Base-by-base conservation (phyloP, 2,888 invertebrate species). In the Hydriomena furcata region DNA sequence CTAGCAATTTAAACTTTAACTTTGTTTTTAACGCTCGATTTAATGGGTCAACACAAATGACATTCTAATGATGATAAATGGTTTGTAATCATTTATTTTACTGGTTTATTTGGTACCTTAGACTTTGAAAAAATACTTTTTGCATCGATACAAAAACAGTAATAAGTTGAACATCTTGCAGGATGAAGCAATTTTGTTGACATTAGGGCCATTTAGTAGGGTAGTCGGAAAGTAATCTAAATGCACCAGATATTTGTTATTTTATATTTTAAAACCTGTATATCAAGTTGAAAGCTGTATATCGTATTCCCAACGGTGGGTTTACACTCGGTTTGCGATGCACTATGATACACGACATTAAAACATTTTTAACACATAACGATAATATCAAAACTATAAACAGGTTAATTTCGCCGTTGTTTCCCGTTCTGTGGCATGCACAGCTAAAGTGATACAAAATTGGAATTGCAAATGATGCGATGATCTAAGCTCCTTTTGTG, bases 1-100 rank as follows among this genome's bases (percentile, higher is more conserved):
- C 61, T 56, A 66, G 69, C 68, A 76, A 74, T 82, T 82, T 79
- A 59, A 66, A 52, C 55, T 62, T 63, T 47, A 58, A 60, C 59
- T 60, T 69, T 74, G 42, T 77, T 72, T 72, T 17, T 68, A 71
- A 61, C 66, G 51, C 58, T 71, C 59, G 49, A 70, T 76, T 73
- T 64, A 59, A 65, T 67, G 60, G 71, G 70, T 74, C 73, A 68
- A 67, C 70, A 65, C 72, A 42, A 36, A 56, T 47, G 44, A 24
- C 42, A 32, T 50, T 35, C 45, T 57, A 52, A 58, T 66, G 54
- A 53, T 58, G 40, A 62, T 53, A 28, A 44, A 55, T 55, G 24
- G 35, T 30, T 34, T 27, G 23, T 13, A 52, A 36, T 43, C 23
- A 36, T 37, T 49, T 10, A 35, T 36, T 38, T 31, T 32, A 37